Conservation (phyloP, 2,113 vertebrate species). For the Anoplopoma fimbria region DNA sequence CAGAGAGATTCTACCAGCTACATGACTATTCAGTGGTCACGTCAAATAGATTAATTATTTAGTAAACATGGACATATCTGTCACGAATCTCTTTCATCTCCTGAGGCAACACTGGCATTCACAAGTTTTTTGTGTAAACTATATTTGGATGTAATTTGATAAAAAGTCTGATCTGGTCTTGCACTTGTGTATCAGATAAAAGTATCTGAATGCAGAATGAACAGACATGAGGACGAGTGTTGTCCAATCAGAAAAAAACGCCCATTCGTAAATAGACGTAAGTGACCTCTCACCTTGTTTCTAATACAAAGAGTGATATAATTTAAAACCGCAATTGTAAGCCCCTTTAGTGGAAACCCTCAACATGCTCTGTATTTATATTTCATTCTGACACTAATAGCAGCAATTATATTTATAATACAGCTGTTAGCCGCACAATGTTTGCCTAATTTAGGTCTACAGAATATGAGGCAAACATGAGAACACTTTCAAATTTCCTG, state of each 20-base stretch:
- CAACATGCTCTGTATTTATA: background rate
- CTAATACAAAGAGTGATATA: background rate
- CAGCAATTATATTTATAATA: slow-evolving; percentile 51
- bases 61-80: slow-evolving; percentile 67
- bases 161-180: slow-evolving; percentile 17
- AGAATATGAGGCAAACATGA: slow-evolving; percentile 31
- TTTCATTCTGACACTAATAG: slow-evolving; percentile 25
- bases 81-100: slow-evolving; percentile 64
- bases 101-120: slow-evolving; percentile 34
- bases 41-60: slow-evolving; percentile 64
- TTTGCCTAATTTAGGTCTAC: slow-evolving; percentile 43
- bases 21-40: slow-evolving; percentile 63
- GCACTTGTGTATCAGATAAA: background rate
- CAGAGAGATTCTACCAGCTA: slow-evolving; percentile 36
- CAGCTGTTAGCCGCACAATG: background rate
- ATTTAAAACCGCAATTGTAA: too few relatives aligned
- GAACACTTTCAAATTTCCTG: slow-evolving; percentile 68
- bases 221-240: background rate
- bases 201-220: background rate
- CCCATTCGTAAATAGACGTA: background rate
- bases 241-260: background rate
- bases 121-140: slow-evolving; percentile 34
- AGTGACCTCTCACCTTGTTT: background rate
- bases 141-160: slow-evolving; percentile 53
- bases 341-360: slow-evolving; percentile 2